Conservation (phyloP, 2,888 invertebrate genomes). For the Dichetophora obliterata region DNA sequence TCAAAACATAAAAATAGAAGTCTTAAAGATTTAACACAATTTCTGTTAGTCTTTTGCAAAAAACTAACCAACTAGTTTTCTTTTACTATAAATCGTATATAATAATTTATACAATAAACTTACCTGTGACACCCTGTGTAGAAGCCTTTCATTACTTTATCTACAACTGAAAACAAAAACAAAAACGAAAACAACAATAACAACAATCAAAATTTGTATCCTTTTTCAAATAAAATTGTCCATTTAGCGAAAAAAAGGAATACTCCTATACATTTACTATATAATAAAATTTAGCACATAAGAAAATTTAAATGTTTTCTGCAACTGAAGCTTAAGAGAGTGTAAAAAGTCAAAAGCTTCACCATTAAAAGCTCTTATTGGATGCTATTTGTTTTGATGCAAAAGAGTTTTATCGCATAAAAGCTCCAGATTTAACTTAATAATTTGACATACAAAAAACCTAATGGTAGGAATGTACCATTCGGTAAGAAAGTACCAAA, state of each 20-base stretch:
- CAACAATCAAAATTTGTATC: conserved; percentile 38
- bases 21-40: not conserved
- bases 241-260: conserved; percentile 46
- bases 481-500: not conserved
- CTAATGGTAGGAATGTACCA: too few species aligned
- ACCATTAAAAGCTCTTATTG: not conserved
- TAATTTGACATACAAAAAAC: too few species aligned
- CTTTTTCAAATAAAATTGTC: conserved; percentile 47
- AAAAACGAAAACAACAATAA: conserved; percentile 21
- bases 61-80: too few species aligned
- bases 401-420: too few species aligned
- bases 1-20: not conserved
- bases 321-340: not conserved
- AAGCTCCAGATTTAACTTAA: too few species aligned
- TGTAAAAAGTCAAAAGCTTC: not conserved
- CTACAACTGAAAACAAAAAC: conserved; percentile 50
- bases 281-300: not conserved
- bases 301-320: too few species aligned
- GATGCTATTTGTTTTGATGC: not conserved
- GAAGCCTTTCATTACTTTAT: conserved; percentile 65
- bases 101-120: conserved; percentile 30
- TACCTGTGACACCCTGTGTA: conserved; percentile 1
- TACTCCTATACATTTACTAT: not conserved
- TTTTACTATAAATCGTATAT: too few species aligned
- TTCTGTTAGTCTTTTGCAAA: too few species aligned